phyloP scores from a whole-genome alignment of 2,113 vertebrate species.

The Loxodonta africana region DNA sequence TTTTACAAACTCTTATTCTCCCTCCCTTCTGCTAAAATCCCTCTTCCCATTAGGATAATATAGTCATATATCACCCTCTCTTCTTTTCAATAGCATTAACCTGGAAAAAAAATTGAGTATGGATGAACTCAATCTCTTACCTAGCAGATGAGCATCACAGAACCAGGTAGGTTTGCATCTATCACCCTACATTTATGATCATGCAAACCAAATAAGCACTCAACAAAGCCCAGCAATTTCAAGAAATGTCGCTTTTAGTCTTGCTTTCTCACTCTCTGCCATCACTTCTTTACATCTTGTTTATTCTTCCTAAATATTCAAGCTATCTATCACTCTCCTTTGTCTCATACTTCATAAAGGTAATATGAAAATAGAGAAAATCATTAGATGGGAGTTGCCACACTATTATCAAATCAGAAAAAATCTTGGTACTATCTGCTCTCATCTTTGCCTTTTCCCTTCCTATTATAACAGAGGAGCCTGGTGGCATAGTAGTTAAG shows the following conservation, averaged over 20 bases:
- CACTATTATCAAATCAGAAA: conserved; percentile 2
- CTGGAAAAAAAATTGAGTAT: not conserved
- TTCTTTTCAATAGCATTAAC: not conserved
- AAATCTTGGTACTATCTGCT: not conserved
- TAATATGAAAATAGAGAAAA: not conserved
- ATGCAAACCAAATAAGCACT: not conserved
- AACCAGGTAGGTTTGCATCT: not conserved
- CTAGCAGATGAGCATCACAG: not conserved
- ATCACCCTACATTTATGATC: not conserved
- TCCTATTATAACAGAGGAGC: not conserved
- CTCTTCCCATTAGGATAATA: not conserved
- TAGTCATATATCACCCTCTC: not conserved
- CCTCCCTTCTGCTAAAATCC: not conserved
- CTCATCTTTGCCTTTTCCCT: not conserved
- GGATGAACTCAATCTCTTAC: not conserved
- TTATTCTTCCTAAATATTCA: conserved; percentile 42
- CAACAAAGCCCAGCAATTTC: not conserved
- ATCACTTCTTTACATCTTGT: not conserved
- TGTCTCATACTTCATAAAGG: not conserved
- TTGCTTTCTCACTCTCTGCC: not conserved
- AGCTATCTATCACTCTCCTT: not conserved
- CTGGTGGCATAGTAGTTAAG: no score
- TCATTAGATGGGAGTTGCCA: not conserved
- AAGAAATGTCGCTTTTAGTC: conserved; percentile 7
- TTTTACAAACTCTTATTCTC: not conserved